Conservation (phyloP, 2,888 invertebrate genomes). For the Plebejus melissa region DNA sequence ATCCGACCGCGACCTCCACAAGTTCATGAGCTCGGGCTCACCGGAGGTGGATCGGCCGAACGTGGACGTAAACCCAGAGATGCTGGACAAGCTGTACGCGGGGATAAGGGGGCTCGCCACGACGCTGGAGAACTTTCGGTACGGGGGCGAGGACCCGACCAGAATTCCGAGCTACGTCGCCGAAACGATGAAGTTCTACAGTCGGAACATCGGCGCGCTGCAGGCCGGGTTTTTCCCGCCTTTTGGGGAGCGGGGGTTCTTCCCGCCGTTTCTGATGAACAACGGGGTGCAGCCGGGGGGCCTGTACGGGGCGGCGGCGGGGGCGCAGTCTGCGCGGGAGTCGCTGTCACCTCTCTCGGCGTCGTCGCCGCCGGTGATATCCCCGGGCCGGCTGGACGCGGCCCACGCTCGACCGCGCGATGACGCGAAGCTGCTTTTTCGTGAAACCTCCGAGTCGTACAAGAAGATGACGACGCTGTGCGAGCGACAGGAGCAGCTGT, state of each 20-base stretch:
- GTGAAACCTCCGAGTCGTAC: slow-evolving; percentile 72
- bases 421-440: slow-evolving; percentile 75
- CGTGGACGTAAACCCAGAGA: slow-evolving; percentile 87
- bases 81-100: slow-evolving; percentile 89
- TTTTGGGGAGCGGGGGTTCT: slow-evolving; percentile 64
- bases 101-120: slow-evolving; percentile 82
- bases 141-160: slow-evolving; percentile 65
- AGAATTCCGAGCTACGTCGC: slow-evolving; percentile 69
- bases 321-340: slow-evolving; percentile 64
- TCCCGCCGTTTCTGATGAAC: slow-evolving; percentile 67
- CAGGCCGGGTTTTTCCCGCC: slow-evolving; percentile 70
- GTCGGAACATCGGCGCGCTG: slow-evolving; percentile 64
- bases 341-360: slow-evolving; percentile 72
- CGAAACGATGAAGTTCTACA: slow-evolving; percentile 75
- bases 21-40: slow-evolving; percentile 67
- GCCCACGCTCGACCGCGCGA: slow-evolving; percentile 67
- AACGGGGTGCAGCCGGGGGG: slow-evolving; percentile 60
- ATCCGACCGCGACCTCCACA: slow-evolving; percentile 77
- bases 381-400: slow-evolving; percentile 68
- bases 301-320: slow-evolving; percentile 63
- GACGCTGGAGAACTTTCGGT: slow-evolving; percentile 82
- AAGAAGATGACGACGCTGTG: slow-evolving; percentile 76
- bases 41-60: slow-evolving; percentile 74
- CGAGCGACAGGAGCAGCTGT: slow-evolving; percentile 75
- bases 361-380: slow-evolving; percentile 71